phyloP scores from a whole-genome alignment of 2,113 vertebrate genomes.

The Catharus minimus region DNA sequence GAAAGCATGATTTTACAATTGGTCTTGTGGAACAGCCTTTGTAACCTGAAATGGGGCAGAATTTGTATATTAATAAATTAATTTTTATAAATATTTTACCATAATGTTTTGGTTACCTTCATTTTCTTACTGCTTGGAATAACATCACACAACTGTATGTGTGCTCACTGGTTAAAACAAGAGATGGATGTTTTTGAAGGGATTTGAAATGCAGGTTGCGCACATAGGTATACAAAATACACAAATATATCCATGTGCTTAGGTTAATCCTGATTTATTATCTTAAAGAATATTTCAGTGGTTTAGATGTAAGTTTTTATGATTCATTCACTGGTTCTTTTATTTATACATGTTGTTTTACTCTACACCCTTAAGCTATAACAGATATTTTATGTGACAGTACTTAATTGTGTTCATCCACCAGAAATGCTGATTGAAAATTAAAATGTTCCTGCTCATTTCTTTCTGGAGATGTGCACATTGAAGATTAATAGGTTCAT shows the following conservation, averaged over 20 bases:
- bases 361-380: slow-evolving; percentile 25
- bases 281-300: not conserved
- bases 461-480: slow-evolving; percentile 1
- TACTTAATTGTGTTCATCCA: slow-evolving; percentile 43
- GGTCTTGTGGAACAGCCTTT: not conserved
- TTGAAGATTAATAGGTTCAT: slow-evolving; percentile 26
- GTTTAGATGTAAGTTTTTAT: not conserved
- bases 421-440: slow-evolving; percentile 52
- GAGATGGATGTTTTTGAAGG: not conserved
- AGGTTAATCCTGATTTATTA: not conserved
- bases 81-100: not conserved
- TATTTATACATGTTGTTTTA: slow-evolving; percentile 6
- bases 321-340: not conserved
- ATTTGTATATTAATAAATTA: not conserved
- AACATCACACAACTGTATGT: not conserved
- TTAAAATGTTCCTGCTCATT: slow-evolving; percentile 36
- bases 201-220: not conserved
- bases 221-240: not conserved
- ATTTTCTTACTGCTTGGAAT: not conserved
- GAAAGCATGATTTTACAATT: not conserved
- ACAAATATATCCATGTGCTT: not conserved
- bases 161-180: not conserved
- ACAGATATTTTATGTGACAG: not conserved
- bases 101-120: not conserved
- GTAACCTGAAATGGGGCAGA: not conserved